These are phyloP conservation scores for Brachyptera putata DNA, from an alignment of 2,888 invertebrate species.

Conservation along the genomic window DNA sequence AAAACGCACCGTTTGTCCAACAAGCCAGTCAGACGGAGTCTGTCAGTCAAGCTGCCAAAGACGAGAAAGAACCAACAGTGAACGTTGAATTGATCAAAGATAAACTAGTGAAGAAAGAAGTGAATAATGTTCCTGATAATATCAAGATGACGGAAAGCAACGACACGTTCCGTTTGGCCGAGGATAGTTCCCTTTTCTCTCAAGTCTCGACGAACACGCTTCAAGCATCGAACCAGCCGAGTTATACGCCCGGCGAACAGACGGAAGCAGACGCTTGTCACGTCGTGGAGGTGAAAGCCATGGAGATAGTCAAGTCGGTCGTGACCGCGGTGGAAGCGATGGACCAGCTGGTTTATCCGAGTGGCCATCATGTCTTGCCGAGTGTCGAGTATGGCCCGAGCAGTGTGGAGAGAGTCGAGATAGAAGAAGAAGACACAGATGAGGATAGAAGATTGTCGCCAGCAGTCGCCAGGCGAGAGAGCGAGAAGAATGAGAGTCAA, in stretches of 20 bases:
- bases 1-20: no score
- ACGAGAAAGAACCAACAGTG: conserved; percentile 5
- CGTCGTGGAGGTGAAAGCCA: conserved; percentile 64
- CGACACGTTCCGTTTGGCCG: conserved; percentile 57
- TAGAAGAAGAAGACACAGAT: conserved; percentile 47
- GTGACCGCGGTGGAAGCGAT: conserved; percentile 48
- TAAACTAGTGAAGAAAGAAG: conserved; percentile 25
- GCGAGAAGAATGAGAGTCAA: conserved; percentile 36
- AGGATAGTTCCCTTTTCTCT: conserved; percentile 64
- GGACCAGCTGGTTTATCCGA: conserved; percentile 43
- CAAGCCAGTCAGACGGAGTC: conserved; percentile 27
- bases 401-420: conserved; percentile 48
- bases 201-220: conserved; percentile 52
- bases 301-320: conserved; percentile 62
- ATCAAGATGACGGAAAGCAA: conserved; percentile 34
- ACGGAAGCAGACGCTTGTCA: conserved; percentile 47
- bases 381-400: conserved; percentile 43
- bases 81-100: conserved; percentile 35
- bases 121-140: neutral
- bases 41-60: neutral
- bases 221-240: neutral
- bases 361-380: conserved; percentile 43
- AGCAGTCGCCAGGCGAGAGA: conserved; percentile 33
- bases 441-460: conserved; percentile 39
- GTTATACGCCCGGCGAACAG: conserved; percentile 10